These are phyloP conservation scores for Drymonia ruficornis DNA, from an alignment of 2,888 invertebrate species.

Conservation along the genomic window DNA sequence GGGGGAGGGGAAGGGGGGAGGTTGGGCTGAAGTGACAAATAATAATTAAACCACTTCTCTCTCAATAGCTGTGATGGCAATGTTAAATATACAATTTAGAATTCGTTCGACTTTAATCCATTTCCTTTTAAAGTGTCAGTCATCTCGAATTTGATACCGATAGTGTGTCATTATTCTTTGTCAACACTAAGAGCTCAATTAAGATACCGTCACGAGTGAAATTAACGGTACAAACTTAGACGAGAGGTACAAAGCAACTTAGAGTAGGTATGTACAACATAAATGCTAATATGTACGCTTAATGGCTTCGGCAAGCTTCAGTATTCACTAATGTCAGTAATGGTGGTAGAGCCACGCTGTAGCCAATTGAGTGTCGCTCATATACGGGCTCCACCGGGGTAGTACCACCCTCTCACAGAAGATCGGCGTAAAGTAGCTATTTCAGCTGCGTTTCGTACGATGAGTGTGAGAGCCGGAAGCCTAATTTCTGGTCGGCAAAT, in stretches of 20 bases:
- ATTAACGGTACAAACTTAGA: conserved; percentile 37
- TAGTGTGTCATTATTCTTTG: conserved; percentile 62
- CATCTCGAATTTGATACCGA: conserved; percentile 48
- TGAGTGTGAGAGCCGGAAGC: no score
- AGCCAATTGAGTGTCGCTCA: no score
- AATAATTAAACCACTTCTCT: no score
- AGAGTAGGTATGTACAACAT: conserved; percentile 30
- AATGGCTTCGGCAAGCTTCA: conserved; percentile 17
- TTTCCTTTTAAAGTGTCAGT: conserved; percentile 43
- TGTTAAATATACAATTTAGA: conserved; percentile 4
- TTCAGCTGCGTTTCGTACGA: no score
- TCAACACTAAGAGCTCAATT: conserved; percentile 70
- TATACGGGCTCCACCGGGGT: no score
- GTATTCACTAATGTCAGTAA: no score
- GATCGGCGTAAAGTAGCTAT: no score
- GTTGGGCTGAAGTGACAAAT: no score
- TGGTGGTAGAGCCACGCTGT: no score
- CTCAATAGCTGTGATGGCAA: background rate
- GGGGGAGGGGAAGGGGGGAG: no score
- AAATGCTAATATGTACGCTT: conserved; percentile 19
- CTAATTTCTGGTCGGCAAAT: no score
- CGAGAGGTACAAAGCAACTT: conserved; percentile 35
- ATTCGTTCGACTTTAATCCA: conserved; percentile 36
- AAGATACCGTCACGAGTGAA: conserved; percentile 50
- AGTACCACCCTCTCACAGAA: no score